Percentiles rank a stretch among this genome's conserved stretches.
Conservation (phyloP, 2,113 vertebrate species). For the Corapipo altera region DNA sequence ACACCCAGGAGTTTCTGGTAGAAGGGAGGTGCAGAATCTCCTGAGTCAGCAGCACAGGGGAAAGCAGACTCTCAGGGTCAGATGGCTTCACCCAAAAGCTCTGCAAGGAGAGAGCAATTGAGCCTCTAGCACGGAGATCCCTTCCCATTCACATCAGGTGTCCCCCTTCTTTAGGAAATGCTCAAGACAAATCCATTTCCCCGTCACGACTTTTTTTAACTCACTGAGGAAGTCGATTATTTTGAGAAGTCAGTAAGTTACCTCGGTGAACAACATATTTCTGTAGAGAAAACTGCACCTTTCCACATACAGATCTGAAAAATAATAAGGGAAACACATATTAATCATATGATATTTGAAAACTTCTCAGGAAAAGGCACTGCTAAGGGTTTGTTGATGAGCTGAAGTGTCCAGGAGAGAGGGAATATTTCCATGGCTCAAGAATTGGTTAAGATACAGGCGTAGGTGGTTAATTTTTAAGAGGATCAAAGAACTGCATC, state of each 20-base stretch:
- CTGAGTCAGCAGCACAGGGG: neutral
- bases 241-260: neutral
- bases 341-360: neutral
- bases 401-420: neutral
- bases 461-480: neutral
- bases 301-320: neutral
- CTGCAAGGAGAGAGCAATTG: neutral
- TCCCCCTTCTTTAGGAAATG: neutral
- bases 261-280: neutral
- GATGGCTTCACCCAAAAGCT: neutral
- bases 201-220: neutral
- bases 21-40: neutral
- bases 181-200: neutral
- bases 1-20: neutral
- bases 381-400: neutral
- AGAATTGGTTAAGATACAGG: neutral
- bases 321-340: neutral
- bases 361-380: neutral
- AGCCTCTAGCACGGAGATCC: accelerated
- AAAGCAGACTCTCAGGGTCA: neutral
- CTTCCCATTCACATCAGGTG: neutral
- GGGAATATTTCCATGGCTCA: neutral
- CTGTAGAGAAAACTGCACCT: neutral
- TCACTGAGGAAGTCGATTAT: neutral
- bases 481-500: neutral